Base-by-base conservation (phyloP, 2,888 invertebrate genomes). In the Eupeodes luniger region DNA sequence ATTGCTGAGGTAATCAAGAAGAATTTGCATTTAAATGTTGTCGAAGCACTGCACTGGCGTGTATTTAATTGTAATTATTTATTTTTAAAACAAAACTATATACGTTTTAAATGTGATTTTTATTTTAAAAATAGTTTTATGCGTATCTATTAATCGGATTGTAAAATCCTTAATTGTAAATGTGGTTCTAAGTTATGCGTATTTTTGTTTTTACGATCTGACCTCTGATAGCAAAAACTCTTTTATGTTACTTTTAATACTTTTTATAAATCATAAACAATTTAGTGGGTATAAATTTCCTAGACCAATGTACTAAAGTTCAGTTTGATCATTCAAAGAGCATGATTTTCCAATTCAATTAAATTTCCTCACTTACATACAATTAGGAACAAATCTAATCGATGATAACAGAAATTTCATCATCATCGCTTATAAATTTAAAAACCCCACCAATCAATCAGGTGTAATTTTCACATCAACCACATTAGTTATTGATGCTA, bases 391-490 rank as follows among this genome's bases (percentile, higher is more conserved):
- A 36, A 64, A 64, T 64, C 70, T 72, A 27, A 69, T 53, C 49
- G 27, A 27, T 57, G 53, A 70, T 57, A 47, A 57, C n/a, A 77
- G 40, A 40, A 5, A 40, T 40, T 40, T 40, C 40, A 40, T 40
- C 70, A 67, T 74, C 19, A 49, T 40, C 55, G 2, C 77, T 64
- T 85, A 75, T 85, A 49, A 82, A 82, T n/a, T 59, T 74, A 55
- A 55, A 27, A 27, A 27, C 57, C 9, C 57, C 11, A 1, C 16
- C 40, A 40, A 16, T 12, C 70, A 36, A 55, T 36, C 78, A 69
- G 16, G 16, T 78, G 76, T 78, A 88, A 88, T 88, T 88, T 88
- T 88, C 88, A 36, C 67, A 85, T 88, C 85, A 88, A 55, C 53
- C 76, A 69, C 66, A 85, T 78, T 78, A 88, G 64, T 59, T 57